Evolutionary conservation across 92 coral and sea anemone species (phyloP), one percentile per base, ranked within the genome.

Genomic region (Phymanthus crucifer): DNA sequence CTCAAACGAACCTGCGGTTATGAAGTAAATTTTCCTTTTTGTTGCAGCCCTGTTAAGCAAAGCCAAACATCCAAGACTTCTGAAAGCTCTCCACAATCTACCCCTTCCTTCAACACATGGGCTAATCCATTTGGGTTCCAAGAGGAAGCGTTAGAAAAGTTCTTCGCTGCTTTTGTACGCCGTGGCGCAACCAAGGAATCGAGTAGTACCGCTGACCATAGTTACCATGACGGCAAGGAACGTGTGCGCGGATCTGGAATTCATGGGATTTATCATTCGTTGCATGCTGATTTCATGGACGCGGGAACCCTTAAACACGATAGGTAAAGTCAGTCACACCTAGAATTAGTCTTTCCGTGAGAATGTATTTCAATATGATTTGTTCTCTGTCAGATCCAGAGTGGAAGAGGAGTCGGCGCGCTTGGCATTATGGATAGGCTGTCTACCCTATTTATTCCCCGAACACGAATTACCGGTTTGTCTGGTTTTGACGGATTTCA

Each of bases 401-500:
- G 76, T 80, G 81, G 82, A 71, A 21, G 79, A 86, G 35, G 99
- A 95, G 75, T 52, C 78, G 64, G 91, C 78, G 32, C 90, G 89
- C 57, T 50, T 93, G 82, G 83, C 90, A 8, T 78, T 95, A 31
- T 95, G 99, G 99, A 86, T 92, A 3, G 93, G 96, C 18, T 95
- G 99, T 37, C 95, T 95, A n/a, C 99, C 99, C 56, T 95, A 95
- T 86, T 86, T 90, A 33, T 91, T 84, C 37, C 99, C 99, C 3
- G 98, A 93, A 34, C 96, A 87, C 78, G 99, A 95, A 75, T 88
- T 95, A 11, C 96, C 99, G 11, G 93, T 93, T 27, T 95, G 98
- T 61, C 92, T 95, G 32, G 74, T 95, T 74, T 83, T 95, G 89
- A 95, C 99, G 35, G 87, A 87, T 76, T 45, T 84, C 69, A 95